A percentile compares a stretch with the other conserved stretches of the same genome.
Conservation (phyloP, 2,113 vertebrate species). For the Apodemus sylvaticus region DNA sequence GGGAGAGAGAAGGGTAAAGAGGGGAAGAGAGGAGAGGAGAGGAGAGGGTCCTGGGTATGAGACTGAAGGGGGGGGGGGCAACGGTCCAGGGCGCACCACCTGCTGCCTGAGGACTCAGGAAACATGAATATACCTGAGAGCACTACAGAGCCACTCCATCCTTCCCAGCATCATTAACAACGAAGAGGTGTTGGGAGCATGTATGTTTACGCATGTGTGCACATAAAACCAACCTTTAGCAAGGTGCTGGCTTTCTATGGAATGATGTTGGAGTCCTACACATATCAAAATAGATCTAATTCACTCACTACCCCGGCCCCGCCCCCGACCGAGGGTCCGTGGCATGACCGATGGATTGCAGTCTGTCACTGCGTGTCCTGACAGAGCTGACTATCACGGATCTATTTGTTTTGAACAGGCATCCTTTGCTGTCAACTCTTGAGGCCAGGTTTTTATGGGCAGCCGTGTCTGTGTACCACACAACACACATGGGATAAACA, state of each 20-base stretch:
- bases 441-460: neutral
- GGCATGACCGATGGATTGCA: neutral
- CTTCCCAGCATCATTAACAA: neutral
- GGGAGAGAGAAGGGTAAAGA: rapidly evolving
- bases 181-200: neutral
- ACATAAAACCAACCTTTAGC: neutral
- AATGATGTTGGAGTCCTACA: neutral
- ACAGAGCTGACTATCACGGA: neutral
- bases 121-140: neutral
- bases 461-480: neutral
- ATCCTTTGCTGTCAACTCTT: neutral
- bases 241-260: neutral
- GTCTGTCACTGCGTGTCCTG: neutral
- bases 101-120: neutral
- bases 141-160: neutral
- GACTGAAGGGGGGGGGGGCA: neutral
- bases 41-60: neutral
- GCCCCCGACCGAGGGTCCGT: rapidly evolving
- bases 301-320: too few relatives aligned
- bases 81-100: neutral
- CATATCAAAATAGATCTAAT: neutral
- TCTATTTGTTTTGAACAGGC: neutral
- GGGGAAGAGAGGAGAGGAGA: too few relatives aligned
- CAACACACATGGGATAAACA: neutral
- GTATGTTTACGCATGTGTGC: neutral